Base-by-base conservation (phyloP, 2,113 vertebrate genomes). In the Erinaceus europaeus region DNA sequence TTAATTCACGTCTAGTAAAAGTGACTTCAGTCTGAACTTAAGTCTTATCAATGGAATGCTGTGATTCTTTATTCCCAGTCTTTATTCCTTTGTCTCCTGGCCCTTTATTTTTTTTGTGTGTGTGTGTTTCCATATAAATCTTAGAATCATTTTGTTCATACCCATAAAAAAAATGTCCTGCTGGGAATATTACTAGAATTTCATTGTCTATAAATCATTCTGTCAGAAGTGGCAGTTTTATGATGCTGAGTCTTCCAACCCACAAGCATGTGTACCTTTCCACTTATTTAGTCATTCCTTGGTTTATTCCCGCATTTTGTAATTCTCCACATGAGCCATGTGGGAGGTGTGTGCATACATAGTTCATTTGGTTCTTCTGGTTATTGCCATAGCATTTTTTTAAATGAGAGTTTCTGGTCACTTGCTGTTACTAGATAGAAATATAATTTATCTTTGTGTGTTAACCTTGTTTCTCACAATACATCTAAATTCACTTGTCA, bases 91-190 rank as follows among this genome's bases (percentile, higher is more conserved):
- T n/a, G n/a, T n/a, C n/a, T n/a, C n/a, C n/a, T n/a, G n/a, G n/a
- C n/a, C n/a, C n/a, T n/a, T n/a, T n/a, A n/a, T n/a, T n/a, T n/a
- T n/a, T n/a, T n/a, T n/a, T n/a, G n/a, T n/a, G n/a, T n/a, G n/a
- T n/a, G n/a, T n/a, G n/a, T n/a, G n/a, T n/a, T 85, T 78, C n/a
- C 9, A 90, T 8, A 72, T 11, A 77, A 59, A 82, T 82, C 64
- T 76, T 44, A 74, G 46, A 85, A 76, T 62, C n/a, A 36, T 5
- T 18, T 73, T 88, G 61, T 32, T 44, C 50, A 68, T n/a, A 69
- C 50, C 44, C 21, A 68, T 14, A 48, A 76, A 2, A 65, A 65
- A 61, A 89, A 75, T 52, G 36, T 50, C 27, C 46, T 64, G 8
- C 15, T 69, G n/a, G 27, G 61, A 74, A 65, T 90, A 64, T 50